Evolutionary conservation across 2,113 vertebrate genomes (phyloP).

Genomic region (Rana temporaria): DNA sequence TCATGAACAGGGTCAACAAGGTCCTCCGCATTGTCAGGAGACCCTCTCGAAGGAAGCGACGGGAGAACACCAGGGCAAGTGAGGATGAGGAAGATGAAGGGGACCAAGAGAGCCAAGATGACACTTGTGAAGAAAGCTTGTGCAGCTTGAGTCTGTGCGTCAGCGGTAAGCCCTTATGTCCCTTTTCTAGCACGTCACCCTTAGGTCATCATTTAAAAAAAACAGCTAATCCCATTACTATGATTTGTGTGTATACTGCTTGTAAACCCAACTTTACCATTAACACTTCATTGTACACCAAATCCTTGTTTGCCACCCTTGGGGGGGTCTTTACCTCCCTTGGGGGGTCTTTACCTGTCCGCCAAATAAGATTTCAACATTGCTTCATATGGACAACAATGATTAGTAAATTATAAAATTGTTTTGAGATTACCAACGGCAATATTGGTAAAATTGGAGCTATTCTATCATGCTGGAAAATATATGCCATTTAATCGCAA

Average conservation of each 20-base stretch:
- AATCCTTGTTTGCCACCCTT: too few relatives aligned
- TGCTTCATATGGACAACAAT: too few relatives aligned
- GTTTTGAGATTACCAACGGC: too few relatives aligned
- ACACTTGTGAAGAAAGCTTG: slow-evolving; percentile 72
- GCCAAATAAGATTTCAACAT: too few relatives aligned
- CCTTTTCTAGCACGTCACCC: neutral
- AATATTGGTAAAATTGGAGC: too few relatives aligned
- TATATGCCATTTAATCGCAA: too few relatives aligned
- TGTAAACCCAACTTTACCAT: neutral
- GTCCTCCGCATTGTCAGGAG: slow-evolving; percentile 74
- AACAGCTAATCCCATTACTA: neutral
- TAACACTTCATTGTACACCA: neutral
- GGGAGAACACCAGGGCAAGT: slow-evolving; percentile 70
- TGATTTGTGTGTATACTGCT: neutral
- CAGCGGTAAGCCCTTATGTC: slow-evolving; percentile 69
- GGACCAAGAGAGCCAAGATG: slow-evolving; percentile 68
- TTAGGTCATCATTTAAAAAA: too few relatives aligned
- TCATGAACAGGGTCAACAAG: slow-evolving; percentile 74
- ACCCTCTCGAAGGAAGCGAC: slow-evolving; percentile 74
- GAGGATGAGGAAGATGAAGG: slow-evolving; percentile 68
- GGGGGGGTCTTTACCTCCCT: too few relatives aligned
- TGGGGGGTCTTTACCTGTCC: too few relatives aligned
- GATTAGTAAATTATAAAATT: too few relatives aligned
- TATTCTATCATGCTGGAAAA: too few relatives aligned
- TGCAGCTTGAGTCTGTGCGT: slow-evolving; percentile 75